These are phyloP conservation scores for Ptyas mucosa DNA, from an alignment of 2,113 vertebrate species.

Conservation along the genomic window DNA sequence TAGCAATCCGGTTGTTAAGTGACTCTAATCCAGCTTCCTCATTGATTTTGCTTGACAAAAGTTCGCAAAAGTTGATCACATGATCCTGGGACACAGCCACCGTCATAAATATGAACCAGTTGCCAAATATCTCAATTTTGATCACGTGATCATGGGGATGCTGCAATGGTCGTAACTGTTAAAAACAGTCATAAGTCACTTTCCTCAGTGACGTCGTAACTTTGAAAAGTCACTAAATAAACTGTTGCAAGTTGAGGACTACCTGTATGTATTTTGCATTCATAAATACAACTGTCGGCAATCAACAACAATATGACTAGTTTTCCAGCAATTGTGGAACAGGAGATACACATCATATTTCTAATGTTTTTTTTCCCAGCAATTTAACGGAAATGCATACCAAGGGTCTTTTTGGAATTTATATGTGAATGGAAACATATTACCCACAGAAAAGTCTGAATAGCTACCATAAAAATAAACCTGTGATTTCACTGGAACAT, in stretches of 20 bases:
- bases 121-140: neutral
- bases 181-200: neutral
- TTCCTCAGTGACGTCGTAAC: neutral
- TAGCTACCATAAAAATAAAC: constrained; percentile 12
- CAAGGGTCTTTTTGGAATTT: constrained; percentile 14
- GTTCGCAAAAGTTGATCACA: neutral
- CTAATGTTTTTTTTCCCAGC: neutral
- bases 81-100: neutral
- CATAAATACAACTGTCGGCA: neutral
- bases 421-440: constrained; percentile 14
- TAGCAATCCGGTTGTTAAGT: neutral
- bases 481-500: constrained; percentile 21
- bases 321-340: neutral
- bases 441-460: constrained; percentile 9
- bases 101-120: neutral
- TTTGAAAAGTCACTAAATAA: neutral
- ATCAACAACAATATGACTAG: neutral
- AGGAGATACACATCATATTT: neutral
- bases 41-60: neutral
- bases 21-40: neutral
- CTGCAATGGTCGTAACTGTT: neutral
- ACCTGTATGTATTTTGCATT: neutral
- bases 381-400: constrained; percentile 3
- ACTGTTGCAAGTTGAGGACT: neutral
- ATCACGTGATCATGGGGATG: neutral